A percentile compares a stretch with the other conserved stretches of the same genome.
phyloP scores from a whole-genome alignment of 1,140 invertebrate species.

The Palaemon carinicauda region DNA sequence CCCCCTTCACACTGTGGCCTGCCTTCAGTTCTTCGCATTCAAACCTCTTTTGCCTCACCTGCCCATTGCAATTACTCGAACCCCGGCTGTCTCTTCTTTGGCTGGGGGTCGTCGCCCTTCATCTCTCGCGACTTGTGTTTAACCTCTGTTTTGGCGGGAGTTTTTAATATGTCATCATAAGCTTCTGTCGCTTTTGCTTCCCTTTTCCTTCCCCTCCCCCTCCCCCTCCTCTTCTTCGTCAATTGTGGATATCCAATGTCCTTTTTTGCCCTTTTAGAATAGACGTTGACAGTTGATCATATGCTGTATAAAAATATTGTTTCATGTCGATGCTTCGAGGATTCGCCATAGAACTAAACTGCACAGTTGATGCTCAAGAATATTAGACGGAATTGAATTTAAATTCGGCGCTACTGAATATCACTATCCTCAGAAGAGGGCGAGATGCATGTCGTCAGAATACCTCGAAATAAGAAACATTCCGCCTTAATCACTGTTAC shows the following conservation, averaged over 20 bases:
- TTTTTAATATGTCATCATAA: not conserved
- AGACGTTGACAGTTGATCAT: no score
- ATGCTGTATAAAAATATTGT: no score
- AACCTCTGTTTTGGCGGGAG: not conserved
- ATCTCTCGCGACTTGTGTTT: not conserved
- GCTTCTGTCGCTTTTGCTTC: not conserved
- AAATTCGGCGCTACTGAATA: no score
- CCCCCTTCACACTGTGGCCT: not conserved
- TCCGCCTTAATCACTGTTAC: not conserved
- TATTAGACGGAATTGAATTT: no score
- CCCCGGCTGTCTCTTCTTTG: slow-evolving; percentile 4
- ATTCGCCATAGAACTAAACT: no score
- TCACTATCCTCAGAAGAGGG: not conserved
- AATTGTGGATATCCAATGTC: not conserved
- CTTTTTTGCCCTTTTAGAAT: no score
- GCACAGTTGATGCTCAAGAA: no score
- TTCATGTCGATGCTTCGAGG: no score
- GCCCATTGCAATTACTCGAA: not conserved
- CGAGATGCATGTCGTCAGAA: not conserved
- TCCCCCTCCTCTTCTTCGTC: not conserved
- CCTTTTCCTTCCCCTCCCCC: not conserved
- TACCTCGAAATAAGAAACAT: not conserved
- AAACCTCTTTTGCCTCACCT: not conserved
- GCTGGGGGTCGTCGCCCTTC: not conserved
- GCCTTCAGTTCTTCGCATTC: no score